Base-by-base conservation (phyloP, 2,113 vertebrate genomes). In the Melierax canorus region DNA sequence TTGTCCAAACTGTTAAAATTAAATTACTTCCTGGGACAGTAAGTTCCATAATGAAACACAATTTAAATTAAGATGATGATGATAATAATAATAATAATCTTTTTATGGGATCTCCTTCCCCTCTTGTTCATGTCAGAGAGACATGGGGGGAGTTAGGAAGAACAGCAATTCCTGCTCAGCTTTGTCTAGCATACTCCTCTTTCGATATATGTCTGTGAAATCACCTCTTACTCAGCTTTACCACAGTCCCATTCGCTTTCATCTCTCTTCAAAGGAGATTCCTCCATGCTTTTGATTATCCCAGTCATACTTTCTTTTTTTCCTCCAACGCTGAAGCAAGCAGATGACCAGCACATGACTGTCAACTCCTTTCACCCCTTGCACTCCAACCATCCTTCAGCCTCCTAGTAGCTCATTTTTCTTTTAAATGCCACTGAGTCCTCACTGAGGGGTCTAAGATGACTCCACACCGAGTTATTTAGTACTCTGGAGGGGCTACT, bases 261-360 rank as follows among this genome's bases (percentile, higher is more conserved):
- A 91, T 90, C 66, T 93, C 51, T 94, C 94, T 95, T 95, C 95
- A 96, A 94, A 97, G 91, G 55, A 83, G 58, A 73, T 92, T 94
- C 74, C 77, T 89, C 89, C 77, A 64, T 72, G 95, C 91, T 96
- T 95, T 94, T 85, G 56, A 91, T 94, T 91, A 96, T 85, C 76
- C 94, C 36, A 89, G 55, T 71, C 86, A 85, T 91, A 89, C 89
- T 91, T 93, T 87, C 63, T 51, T 76, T 85, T 90, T 96, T 82
- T 76, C 62, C 77, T 87, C 56, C 46, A 48, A n/a, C 3, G 7
- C 68, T 50, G 72, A 80, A 55, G 64, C 34, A 45, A 75, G 90
- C 95, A 95, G 94, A 91, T 85, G 89, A 96, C 93, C 34, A 15
- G 77, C 83, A 91, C 73, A 56, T 78, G 84, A 82, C 81, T 85